Evolutionary conservation across 2,797 vertebrate genomes (phyloP).

Genomic region (Scyliorhinus canicula): DNA sequence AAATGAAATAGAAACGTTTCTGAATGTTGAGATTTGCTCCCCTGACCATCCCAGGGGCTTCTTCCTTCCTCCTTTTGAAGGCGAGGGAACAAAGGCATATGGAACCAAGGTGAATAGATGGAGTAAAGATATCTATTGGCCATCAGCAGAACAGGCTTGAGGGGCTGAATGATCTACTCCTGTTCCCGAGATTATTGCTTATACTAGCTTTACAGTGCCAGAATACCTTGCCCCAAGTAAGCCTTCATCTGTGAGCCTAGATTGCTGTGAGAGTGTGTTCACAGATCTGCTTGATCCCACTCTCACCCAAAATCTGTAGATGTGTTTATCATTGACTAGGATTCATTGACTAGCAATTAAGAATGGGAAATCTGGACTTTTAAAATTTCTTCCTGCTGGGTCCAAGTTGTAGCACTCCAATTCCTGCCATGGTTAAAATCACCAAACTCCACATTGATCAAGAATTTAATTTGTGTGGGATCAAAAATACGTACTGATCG

Average conservation of each 20-base stretch:
- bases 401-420: not conserved
- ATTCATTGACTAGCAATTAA: not conserved
- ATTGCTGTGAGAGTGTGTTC: not conserved
- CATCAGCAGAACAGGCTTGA: not conserved
- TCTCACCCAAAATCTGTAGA: not conserved
- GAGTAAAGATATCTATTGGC: not conserved
- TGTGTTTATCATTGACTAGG: not conserved
- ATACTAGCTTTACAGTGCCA: not conserved
- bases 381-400: not conserved
- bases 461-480: not conserved
- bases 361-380: not conserved
- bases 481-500: not conserved
- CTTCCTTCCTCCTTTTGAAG: not conserved
- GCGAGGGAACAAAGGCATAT: not conserved
- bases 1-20: not conserved
- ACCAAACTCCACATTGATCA: not conserved
- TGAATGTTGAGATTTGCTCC: not conserved
- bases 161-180: not conserved
- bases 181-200: not conserved
- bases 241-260: not conserved
- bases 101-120: not conserved
- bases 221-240: not conserved
- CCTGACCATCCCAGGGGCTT: too few species aligned
- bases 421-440: not conserved
- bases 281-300: not conserved